Percentiles rank a stretch among this genome's conserved stretches.
Conservation (phyloP, 2,888 invertebrate genomes). For the Agrochola macilenta region DNA sequence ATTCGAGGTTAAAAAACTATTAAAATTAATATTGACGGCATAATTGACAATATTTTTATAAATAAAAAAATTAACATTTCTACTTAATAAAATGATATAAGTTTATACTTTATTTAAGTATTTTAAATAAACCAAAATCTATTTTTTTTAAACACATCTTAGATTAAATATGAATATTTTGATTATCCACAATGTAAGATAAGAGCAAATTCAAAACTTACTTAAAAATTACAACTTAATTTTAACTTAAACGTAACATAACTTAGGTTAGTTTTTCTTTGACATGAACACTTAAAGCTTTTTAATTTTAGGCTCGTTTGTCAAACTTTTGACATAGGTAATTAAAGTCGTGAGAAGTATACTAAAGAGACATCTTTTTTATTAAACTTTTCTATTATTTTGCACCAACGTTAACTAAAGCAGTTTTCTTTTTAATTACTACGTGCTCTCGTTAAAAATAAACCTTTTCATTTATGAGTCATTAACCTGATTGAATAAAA, state of each 20-base stretch:
- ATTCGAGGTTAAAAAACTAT: constrained; percentile 42
- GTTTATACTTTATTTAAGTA: constrained; percentile 10
- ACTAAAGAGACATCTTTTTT: constrained; percentile 53
- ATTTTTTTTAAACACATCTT: constrained; percentile 19
- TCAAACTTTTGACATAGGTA: constrained; percentile 62
- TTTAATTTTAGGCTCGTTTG: constrained; percentile 81
- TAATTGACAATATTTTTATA: constrained; percentile 55
- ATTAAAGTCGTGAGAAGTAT: constrained; percentile 65
- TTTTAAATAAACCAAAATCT: constrained; percentile 1
- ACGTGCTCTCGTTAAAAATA: constrained; percentile 27
- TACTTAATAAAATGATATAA: constrained; percentile 16
- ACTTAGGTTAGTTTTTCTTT: constrained; percentile 77
- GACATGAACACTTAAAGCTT: constrained; percentile 88
- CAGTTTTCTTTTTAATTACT: constrained; percentile 39
- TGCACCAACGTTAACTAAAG: constrained; percentile 48
- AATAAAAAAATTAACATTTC: background rate
- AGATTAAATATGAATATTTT: constrained; percentile 24
- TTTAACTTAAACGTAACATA: constrained; percentile 37
- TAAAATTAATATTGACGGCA: constrained; percentile 46
- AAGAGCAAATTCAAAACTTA: constrained; percentile 26
- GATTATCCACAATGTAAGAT: constrained; percentile 14
- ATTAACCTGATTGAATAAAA: background rate
- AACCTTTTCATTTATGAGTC: background rate
- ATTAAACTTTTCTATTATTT: constrained; percentile 49
- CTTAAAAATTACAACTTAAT: constrained; percentile 28